Conservation (phyloP, 2,113 vertebrate genomes). For the Trinectes maculatus region DNA sequence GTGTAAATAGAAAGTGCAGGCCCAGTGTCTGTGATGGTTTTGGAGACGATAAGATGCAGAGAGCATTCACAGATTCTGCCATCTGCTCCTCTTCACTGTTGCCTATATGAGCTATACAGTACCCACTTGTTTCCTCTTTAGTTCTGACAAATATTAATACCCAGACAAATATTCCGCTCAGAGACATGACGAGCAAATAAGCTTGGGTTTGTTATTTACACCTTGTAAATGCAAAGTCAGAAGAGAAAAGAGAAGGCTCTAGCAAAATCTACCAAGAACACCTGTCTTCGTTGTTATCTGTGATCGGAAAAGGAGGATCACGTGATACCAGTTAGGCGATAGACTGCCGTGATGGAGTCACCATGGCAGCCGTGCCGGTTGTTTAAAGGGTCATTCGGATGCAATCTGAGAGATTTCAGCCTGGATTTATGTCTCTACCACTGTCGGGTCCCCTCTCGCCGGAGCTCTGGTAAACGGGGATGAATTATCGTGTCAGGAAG, state of each 20-base stretch:
- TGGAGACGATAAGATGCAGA: slow-evolving; percentile 23
- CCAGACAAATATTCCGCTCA: slow-evolving; percentile 49
- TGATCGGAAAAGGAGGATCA: slow-evolving; percentile 62
- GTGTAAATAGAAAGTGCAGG: slow-evolving; percentile 17
- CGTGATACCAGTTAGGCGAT: slow-evolving; percentile 41
- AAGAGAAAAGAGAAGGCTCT: slow-evolving; percentile 20
- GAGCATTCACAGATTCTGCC: slow-evolving; percentile 32
- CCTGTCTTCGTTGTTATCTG: slow-evolving; percentile 48
- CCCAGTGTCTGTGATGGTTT: not conserved
- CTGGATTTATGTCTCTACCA: slow-evolving; percentile 70
- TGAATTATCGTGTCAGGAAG: slow-evolving; percentile 65
- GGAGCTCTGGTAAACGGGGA: slow-evolving; percentile 61
- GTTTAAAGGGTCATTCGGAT: slow-evolving; percentile 78
- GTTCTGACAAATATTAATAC: too few species aligned
- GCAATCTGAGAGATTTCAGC: slow-evolving; percentile 72
- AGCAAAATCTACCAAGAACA: slow-evolving; percentile 30
- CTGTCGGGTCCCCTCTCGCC: slow-evolving; percentile 42
- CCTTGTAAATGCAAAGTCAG: slow-evolving; percentile 7
- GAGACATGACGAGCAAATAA: slow-evolving; percentile 29
- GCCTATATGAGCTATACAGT: slow-evolving; percentile 28
- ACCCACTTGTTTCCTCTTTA: slow-evolving; percentile 44
- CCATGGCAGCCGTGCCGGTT: slow-evolving; percentile 63
- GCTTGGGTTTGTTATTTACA: not conserved
- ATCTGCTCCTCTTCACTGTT: slow-evolving; percentile 22
- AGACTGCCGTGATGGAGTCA: slow-evolving; percentile 51